These are phyloP conservation scores for Poeciliopsis retropinna DNA, from an alignment of 2,113 vertebrate genomes.

Conservation along the genomic window DNA sequence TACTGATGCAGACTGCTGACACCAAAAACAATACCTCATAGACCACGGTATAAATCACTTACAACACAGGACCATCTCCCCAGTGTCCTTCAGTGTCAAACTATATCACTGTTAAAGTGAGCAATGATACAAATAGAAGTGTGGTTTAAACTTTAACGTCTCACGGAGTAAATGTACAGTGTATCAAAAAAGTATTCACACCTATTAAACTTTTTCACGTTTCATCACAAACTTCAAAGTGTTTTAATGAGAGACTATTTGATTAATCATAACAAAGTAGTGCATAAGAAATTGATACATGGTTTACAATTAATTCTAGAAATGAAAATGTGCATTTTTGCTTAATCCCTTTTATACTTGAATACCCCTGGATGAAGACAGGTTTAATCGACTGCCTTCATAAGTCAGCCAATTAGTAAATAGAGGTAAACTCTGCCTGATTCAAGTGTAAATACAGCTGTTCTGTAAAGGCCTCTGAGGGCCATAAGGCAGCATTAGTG, in stretches of 20 bases:
- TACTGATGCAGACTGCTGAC: slow-evolving; percentile 21
- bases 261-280: no score
- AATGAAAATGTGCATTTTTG: background rate
- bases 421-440: background rate
- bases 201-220: background rate
- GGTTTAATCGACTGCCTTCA: background rate
- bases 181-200: background rate
- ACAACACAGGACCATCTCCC: slow-evolving; percentile 17
- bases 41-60: slow-evolving; percentile 20
- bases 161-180: background rate
- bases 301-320: no score
- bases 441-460: background rate
- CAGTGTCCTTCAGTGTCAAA: slow-evolving; percentile 12
- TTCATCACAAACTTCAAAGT: background rate
- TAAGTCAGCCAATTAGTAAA: background rate
- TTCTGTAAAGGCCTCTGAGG: background rate
- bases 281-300: no score
- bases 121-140: background rate
- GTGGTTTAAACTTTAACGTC: background rate
- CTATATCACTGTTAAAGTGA: background rate
- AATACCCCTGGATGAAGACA: background rate
- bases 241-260: no score
- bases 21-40: slow-evolving; percentile 14
- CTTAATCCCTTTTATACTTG: background rate
- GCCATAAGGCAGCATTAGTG: no score